Evolutionary conservation across 2,797 vertebrate genomes (phyloP), one percentile per base, ranked within the genome.

Genomic region (Pseudopleuronectes americanus): DNA sequence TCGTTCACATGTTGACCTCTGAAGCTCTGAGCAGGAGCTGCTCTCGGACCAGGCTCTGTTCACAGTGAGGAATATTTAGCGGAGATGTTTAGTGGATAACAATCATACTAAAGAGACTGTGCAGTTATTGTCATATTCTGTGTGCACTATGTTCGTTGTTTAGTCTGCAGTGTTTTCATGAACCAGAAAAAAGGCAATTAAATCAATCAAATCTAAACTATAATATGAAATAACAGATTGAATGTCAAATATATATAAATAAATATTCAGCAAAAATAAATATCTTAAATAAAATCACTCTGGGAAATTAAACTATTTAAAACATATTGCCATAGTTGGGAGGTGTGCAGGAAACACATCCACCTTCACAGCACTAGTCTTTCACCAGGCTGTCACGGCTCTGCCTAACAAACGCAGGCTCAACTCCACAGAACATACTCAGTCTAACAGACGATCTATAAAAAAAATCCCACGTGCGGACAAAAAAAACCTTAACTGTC

Each of bases 191-290:
- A 56, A 48, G 16, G 41, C 17, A 48, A 21, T 21, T 8, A 10
- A 48, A 75, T n/a, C 60, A 79, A 78, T 64, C 61, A 57, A 76
- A 57, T 14, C 56, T 51, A 33, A 33, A 33, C 54, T 77, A 62
- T 66, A 74, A 82, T 66, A 86, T 51, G 79, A 72, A 84, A 83
- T 36, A 51, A 53, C 38, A 41, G 61, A 65, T 38, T 14, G 12
- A 71, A 79, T 57, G n/a, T 76, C 31, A 74, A 64, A 52, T 64
- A 74, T 24, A 64, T 51, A 68, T 21, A 84, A 79, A 71, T 65
- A 28, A 64, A 72, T 43, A 65, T 67, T 43, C 69, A 6, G 13
- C 54, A 79, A 82, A 45, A 89, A 84, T 84, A 89, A 90, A 90
- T 84, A 85, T 65, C 52, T 57, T 22, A 59, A 71, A 52, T 19